Base-by-base conservation (phyloP, 2,888 invertebrate genomes). In the Lasioglossum villosulum region DNA sequence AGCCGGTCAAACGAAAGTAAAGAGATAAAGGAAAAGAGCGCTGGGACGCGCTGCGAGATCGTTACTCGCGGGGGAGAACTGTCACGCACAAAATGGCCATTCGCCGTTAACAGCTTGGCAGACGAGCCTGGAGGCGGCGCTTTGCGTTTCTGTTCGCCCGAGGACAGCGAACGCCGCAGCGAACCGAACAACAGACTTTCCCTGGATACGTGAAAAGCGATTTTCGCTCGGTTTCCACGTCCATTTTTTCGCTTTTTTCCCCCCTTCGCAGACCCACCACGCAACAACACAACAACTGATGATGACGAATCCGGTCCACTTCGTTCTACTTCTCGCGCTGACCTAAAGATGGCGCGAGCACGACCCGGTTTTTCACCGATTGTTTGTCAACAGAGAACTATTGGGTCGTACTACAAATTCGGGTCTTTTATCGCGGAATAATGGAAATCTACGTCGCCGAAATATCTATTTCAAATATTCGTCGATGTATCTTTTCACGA, bases 81-180 rank as follows among this genome's bases (percentile, higher is more conserved):
- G 96, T 96, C 96, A 96, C 96, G 95, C 96, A 96, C 95, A 96
- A 96, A 96, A 96, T 96, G 96, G 96, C 96, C 96, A 96, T 96
- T 96, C 96, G 96, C 96, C 95, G 94, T 94, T 94, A 94, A 93
- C 95, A 96, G 95, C 96, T 96, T 94, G 90, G 93, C 92, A 95
- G 95, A 95, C 93, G 93, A 90, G 94, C 96, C 95, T 95, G 93
- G 95, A 91, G 95, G 96, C 91, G 94, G 94, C 96, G 96, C 92
- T 91, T 87, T 82, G 80, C 82, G 78, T 89, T 80, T 86, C 74
- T 78, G 78, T 81, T 80, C 82, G 83, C 79, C 74, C 72, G 63
- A 73, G 77, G 80, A 37, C 75, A 63, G 37, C 75, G 71, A 74
- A 79, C 63, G 71, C 66, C n/a, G 63, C 80, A 45, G 14, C 78